phyloP scores from a whole-genome alignment of 2,888 invertebrate genomes.

The Troglohyphantes excavatus region DNA sequence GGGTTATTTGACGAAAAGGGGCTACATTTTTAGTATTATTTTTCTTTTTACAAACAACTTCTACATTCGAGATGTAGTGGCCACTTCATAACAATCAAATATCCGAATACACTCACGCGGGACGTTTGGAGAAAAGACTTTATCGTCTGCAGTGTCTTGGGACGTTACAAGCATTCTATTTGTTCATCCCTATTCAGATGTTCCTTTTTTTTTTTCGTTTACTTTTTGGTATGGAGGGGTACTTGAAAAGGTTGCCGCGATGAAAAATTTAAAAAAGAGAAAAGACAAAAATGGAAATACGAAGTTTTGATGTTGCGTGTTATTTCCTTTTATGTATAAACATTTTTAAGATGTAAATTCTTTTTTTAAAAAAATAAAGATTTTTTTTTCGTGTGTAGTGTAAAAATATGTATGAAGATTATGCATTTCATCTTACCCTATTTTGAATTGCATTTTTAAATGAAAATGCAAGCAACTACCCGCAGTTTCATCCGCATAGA shows the following conservation, averaged over 20 bases:
- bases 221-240: background rate
- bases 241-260: constrained; percentile 16
- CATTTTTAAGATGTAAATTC: too few species aligned
- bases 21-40: constrained; percentile 29
- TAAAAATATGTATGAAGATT: too few species aligned
- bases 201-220: background rate
- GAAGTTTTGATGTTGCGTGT: too few species aligned
- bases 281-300: background rate
- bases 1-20: constrained; percentile 13
- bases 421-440: too few species aligned
- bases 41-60: constrained; percentile 66
- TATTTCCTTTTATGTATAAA: too few species aligned
- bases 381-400: too few species aligned
- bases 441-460: too few species aligned
- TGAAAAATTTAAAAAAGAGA: background rate
- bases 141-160: constrained; percentile 10
- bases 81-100: constrained; percentile 70
- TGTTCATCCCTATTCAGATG: constrained; percentile 18
- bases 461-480: too few species aligned
- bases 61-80: constrained; percentile 59
- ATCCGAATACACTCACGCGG: constrained; percentile 15
- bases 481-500: too few species aligned
- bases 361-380: too few species aligned
- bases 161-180: constrained; percentile 27
- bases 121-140: constrained; percentile 50